Evolutionary conservation across 64 coral and sea anemone genomes (phyloP), one percentile per base, ranked within the genome.

Genomic region (Stichodactyla mertensii): DNA sequence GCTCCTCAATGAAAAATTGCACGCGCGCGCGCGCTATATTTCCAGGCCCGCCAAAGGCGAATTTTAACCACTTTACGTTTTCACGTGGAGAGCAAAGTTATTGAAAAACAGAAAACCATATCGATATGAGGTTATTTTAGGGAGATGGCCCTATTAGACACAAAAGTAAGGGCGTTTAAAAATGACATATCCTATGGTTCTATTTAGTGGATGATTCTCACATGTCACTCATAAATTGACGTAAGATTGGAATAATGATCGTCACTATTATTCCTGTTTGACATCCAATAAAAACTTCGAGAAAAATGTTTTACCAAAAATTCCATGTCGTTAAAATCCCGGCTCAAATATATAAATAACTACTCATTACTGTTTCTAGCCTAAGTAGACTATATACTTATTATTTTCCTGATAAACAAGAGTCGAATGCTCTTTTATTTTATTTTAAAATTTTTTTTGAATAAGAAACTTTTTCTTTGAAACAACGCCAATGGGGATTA

Each of bases 171-270:
- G 23, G n/a, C 27, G n/a, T 10, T 74, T 26, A 27, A 74, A 57
- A 74, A 23, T 89, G 74, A 6, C 81, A 93, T 97, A 93, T 97
- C 91, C 91, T 93, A 54, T 64, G 78, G 36, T 87, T 92, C 82
- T 90, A 93, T 87, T 92, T 92, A 90, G 86, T 85, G 74, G 88
- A 97, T 97, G 89, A 86, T 89, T 97, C 88, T 88, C 86, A 93
- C 86, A 86, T 97, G 94, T 97, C 94, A 97, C 59, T 92, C 87
- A 88, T 61, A 77, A 84, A 14, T 15, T 92, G 94, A 97, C 94
- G 87, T 83, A 64, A 93, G 67, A 82, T 92, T 82, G 82, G 57
- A 77, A 87, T 92, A 97, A 93, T 97, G 94, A 96, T 97, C 56
- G 88, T 80, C 52, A 87, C 87, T 87, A 93, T 97, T 90, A 92